phyloP scores from a whole-genome alignment of 2,888 invertebrate genomes.

The Drosophila mulleri region DNA sequence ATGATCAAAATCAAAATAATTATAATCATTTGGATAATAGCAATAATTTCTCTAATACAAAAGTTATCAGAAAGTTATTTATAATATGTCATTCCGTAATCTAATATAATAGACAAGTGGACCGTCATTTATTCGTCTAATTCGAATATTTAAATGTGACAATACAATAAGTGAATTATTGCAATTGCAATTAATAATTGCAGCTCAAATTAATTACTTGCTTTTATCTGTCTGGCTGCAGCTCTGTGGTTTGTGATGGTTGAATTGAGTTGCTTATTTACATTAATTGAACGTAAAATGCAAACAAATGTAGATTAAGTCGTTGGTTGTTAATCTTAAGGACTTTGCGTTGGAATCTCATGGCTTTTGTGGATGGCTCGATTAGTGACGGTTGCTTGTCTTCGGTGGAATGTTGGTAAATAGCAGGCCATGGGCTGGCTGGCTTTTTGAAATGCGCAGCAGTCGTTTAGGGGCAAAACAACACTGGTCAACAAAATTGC shows the following conservation, averaged over 20 bases:
- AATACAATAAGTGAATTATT: constrained; percentile 1
- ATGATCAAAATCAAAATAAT: not conserved
- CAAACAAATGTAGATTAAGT: constrained; percentile 4
- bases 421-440: not conserved
- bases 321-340: constrained; percentile 7
- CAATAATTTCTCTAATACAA: not conserved
- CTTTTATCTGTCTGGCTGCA: not conserved
- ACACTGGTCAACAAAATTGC: constrained; percentile 14
- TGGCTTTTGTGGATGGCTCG: constrained; percentile 10
- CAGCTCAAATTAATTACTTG: not conserved
- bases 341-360: not conserved
- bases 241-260: not conserved
- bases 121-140: not conserved
- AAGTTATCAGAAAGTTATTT: not conserved
- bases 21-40: not conserved
- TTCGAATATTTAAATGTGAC: too few relatives aligned
- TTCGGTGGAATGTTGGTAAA: constrained; percentile 1
- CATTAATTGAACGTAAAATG: not conserved
- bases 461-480: constrained; percentile 3
- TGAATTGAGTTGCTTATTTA: constrained; percentile 2
- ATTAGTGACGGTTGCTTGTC: constrained; percentile 6
- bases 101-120: not conserved
- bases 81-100: not conserved
- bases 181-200: constrained; percentile 1
- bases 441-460: constrained; percentile 28